Conservation (phyloP, 2,888 invertebrate genomes). For the Hypena proboscidalis region DNA sequence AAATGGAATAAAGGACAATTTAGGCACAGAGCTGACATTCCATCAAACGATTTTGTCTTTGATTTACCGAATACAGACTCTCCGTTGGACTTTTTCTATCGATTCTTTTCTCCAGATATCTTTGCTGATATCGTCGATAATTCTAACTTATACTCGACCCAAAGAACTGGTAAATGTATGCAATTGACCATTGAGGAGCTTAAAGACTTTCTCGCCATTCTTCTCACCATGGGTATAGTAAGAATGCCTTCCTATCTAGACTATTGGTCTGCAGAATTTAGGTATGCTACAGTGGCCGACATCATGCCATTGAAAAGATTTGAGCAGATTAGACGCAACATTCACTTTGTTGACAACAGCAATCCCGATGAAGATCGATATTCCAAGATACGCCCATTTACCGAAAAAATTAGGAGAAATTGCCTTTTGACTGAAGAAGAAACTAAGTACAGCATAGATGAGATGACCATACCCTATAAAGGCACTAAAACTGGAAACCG, state of each 20-base stretch:
- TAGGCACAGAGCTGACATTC: no score
- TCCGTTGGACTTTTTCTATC: constrained; percentile 11
- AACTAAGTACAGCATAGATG: constrained; percentile 32
- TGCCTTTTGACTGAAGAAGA: constrained; percentile 38
- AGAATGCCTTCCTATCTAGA: constrained; percentile 32
- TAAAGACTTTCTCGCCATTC: constrained; percentile 38
- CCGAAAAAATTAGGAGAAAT: constrained; percentile 40
- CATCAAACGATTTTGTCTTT: constrained; percentile 7
- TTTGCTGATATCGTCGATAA: constrained; percentile 3
- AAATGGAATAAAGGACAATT: no score
- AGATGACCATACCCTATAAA: constrained; percentile 27
- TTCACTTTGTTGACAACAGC: constrained; percentile 46
- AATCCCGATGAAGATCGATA: constrained; percentile 18
- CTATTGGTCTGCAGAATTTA: constrained; percentile 30
- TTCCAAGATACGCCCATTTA: constrained; percentile 17
- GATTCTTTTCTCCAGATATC: constrained; percentile 6
- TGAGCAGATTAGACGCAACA: constrained; percentile 35
- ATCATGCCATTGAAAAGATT: constrained; percentile 44
- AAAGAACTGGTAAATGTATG: constrained; percentile 34
- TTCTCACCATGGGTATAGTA: constrained; percentile 42
- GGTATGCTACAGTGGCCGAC: constrained; percentile 33
- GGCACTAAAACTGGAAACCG: constrained; percentile 16
- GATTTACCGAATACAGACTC: constrained; percentile 9
- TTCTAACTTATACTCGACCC: constrained; percentile 11
- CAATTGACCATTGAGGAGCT: constrained; percentile 32